Percentiles rank a stretch among this genome's conserved stretches.
These are phyloP conservation scores for Habropoda laboriosa DNA, from an alignment of 1,140 invertebrate genomes.

Conservation along the genomic window DNA sequence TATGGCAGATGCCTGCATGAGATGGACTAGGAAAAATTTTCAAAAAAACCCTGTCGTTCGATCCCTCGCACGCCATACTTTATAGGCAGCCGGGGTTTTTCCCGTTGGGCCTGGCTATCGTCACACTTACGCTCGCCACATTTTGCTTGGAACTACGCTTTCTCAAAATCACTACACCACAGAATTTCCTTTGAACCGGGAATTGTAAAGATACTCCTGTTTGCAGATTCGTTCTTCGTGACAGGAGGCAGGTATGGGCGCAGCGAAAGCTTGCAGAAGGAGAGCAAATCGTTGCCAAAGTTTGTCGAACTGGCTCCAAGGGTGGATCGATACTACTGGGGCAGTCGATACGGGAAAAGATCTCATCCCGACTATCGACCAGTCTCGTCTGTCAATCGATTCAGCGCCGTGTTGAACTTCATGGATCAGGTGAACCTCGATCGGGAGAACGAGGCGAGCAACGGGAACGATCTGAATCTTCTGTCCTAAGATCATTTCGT, in stretches of 20 bases:
- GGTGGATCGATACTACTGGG: conserved; percentile 63
- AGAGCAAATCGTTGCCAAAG: conserved; percentile 22
- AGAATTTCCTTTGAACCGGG: too few species aligned
- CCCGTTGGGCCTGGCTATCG: too few species aligned
- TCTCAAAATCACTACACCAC: too few species aligned
- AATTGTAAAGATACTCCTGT: background rate
- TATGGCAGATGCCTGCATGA: too few species aligned
- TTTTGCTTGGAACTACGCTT: too few species aligned
- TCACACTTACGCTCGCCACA: too few species aligned
- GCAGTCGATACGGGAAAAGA: conserved; percentile 71
- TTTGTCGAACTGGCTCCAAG: conserved; percentile 58
- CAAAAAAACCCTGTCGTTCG: too few species aligned
- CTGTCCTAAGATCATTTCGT: conserved; percentile 7
- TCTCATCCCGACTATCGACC: background rate
- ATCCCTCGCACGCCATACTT: too few species aligned
- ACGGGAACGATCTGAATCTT: conserved; percentile 25
- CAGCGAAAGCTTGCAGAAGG: background rate
- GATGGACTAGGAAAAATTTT: too few species aligned
- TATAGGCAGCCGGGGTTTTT: too few species aligned
- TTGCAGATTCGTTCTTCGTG: conserved; percentile 17
- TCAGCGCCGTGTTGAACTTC: conserved; percentile 52
- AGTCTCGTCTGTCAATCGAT: conserved; percentile 24
- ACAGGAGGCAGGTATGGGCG: conserved; percentile 60
- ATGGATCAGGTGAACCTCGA: conserved; percentile 38
- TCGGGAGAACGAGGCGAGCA: conserved; percentile 1